These are phyloP conservation scores for Eufriesea mexicana DNA, from an alignment of 1,140 invertebrate species.

Conservation along the genomic window DNA sequence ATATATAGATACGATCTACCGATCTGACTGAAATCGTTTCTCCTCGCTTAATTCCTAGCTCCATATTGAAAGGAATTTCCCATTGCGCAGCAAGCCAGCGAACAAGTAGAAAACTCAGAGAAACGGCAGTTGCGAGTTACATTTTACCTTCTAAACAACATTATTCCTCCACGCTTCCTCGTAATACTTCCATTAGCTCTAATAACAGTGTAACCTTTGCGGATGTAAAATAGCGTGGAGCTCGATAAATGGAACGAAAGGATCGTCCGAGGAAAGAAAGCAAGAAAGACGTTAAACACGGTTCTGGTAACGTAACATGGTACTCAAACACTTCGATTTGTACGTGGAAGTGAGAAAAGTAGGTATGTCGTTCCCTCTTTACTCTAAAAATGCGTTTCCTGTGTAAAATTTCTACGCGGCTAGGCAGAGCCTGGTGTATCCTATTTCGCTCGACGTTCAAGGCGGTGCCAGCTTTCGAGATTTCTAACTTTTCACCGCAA, in stretches of 20 bases:
- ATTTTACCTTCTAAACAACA: too few relatives aligned
- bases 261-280: background rate
- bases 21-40: too few relatives aligned
- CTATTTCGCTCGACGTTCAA: conserved; percentile 36
- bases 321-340: background rate
- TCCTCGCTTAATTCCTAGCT: too few relatives aligned
- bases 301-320: background rate
- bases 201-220: too few relatives aligned
- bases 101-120: too few relatives aligned
- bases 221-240: background rate
- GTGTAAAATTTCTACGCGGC: background rate
- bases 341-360: background rate
- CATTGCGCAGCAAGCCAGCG: too few relatives aligned
- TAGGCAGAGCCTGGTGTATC: background rate
- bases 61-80: too few relatives aligned
- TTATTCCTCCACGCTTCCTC: too few relatives aligned
- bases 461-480: conserved; percentile 28
- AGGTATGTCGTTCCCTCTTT: background rate
- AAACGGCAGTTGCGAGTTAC: too few relatives aligned
- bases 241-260: background rate
- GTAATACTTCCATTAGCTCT: too few relatives aligned
- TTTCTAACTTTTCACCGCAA: conserved; percentile 58
- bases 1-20: too few relatives aligned
- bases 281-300: background rate
- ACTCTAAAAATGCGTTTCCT: background rate